A percentile compares a stretch with the other conserved stretches of the same genome.
These are phyloP conservation scores for Chionoecetes opilio DNA, from an alignment of 1,140 invertebrate genomes.

Conservation along the genomic window DNA sequence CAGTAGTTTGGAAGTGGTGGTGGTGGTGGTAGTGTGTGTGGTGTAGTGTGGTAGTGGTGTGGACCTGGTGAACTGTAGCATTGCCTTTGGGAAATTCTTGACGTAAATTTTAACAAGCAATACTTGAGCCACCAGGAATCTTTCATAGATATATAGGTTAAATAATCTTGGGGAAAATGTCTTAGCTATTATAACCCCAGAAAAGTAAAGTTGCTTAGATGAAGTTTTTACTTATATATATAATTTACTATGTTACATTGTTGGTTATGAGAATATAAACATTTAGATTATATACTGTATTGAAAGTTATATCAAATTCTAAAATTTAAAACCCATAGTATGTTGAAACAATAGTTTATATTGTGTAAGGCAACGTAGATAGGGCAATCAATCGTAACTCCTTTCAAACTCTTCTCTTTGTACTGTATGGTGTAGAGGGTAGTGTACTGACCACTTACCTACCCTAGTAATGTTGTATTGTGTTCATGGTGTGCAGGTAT, in stretches of 20 bases:
- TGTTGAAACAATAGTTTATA: background rate
- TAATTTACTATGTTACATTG: background rate
- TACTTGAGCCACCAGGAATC: background rate
- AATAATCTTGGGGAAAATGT: background rate
- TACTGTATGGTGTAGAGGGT: background rate
- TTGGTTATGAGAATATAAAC: background rate
- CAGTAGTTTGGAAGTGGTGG: too few species aligned
- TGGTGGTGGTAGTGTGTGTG: too few species aligned
- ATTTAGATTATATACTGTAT: background rate
- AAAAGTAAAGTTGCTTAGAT: background rate
- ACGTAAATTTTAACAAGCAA: too few species aligned
- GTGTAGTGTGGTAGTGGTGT: too few species aligned
- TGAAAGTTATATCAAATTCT: background rate
- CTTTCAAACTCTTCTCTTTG: background rate
- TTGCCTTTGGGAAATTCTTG: too few species aligned
- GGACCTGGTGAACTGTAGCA: too few species aligned
- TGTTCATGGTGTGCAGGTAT: background rate
- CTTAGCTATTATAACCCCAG: background rate
- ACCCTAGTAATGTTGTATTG: constrained; percentile 13
- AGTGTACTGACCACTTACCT: background rate
- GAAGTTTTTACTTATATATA: background rate
- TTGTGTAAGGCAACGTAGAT: background rate
- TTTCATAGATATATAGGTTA: background rate
- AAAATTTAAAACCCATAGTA: background rate
- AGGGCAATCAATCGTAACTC: background rate